phyloP scores from a whole-genome alignment of 2,113 vertebrate species.

The Toxotes jaculatrix region DNA sequence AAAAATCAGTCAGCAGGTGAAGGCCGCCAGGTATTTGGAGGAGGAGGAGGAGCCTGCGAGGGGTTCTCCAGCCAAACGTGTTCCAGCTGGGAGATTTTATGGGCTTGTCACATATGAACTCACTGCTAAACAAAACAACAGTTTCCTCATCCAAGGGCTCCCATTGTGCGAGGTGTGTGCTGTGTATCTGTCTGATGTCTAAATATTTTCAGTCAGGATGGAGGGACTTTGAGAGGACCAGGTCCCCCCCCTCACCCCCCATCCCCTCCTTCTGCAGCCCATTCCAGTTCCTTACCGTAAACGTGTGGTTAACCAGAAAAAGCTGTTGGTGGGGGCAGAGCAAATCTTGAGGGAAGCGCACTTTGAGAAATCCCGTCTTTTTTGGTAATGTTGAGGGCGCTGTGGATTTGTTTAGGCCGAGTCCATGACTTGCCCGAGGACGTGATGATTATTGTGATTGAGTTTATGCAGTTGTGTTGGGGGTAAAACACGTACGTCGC shows the following conservation, averaged over 20 bases:
- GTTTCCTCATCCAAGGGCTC: slow-evolving; percentile 63
- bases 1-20: slow-evolving; percentile 64
- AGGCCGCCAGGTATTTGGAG: slow-evolving; percentile 14
- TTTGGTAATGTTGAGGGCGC: slow-evolving; percentile 54
- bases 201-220: slow-evolving; percentile 50
- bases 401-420: slow-evolving; percentile 53
- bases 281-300: slow-evolving; percentile 78
- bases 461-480: slow-evolving; percentile 32
- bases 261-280: slow-evolving; percentile 41
- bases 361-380: slow-evolving; percentile 48
- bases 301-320: slow-evolving; percentile 84
- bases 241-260: slow-evolving; percentile 19
- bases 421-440: slow-evolving; percentile 24
- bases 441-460: slow-evolving; percentile 39
- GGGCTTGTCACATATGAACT: slow-evolving; percentile 66
- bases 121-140: slow-evolving; percentile 60
- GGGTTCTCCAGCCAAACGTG: slow-evolving; percentile 50
- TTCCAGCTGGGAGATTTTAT: slow-evolving; percentile 57
- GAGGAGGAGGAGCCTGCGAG: slow-evolving; percentile 37
- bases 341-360: slow-evolving; percentile 54
- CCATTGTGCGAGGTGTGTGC: slow-evolving; percentile 41
- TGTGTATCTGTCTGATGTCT: slow-evolving; percentile 47
- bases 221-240: slow-evolving; percentile 25
- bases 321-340: slow-evolving; percentile 72
- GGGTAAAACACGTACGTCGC: not conserved